A percentile compares a stretch with the other conserved stretches of the same genome.
These are phyloP conservation scores for Tricholauxania praeusta DNA, from an alignment of 2,888 invertebrate genomes.

Conservation along the genomic window DNA sequence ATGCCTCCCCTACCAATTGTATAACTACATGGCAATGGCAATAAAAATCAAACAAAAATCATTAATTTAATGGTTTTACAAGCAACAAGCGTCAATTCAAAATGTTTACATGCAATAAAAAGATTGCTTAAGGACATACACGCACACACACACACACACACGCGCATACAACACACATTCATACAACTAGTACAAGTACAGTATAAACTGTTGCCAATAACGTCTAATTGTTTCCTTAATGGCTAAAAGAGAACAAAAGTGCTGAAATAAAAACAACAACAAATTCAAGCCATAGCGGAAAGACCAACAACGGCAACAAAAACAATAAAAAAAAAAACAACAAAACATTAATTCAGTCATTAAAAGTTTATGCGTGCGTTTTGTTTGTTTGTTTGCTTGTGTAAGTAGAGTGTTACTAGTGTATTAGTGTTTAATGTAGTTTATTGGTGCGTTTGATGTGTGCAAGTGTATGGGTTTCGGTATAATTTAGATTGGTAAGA, in stretches of 20 bases:
- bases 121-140: neutral
- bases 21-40: too few relatives aligned
- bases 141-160: neutral
- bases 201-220: neutral
- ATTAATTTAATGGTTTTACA: constrained; percentile 14
- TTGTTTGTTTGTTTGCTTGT: too few relatives aligned
- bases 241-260: neutral
- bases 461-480: too few relatives aligned
- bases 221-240: constrained; percentile 14
- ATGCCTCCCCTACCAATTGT: too few relatives aligned
- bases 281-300: too few relatives aligned
- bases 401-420: neutral
- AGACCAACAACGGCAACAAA: neutral
- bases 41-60: neutral
- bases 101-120: constrained; percentile 11
- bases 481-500: neutral
- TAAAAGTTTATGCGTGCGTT: constrained; percentile 9
- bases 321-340: constrained; percentile 1
- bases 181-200: neutral
- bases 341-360: constrained; percentile 8
- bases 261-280: neutral
- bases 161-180: neutral
- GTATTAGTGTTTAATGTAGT: neutral
- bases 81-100: constrained; percentile 16
- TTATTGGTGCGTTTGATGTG: neutral